Evolutionary conservation across 2,888 invertebrate genomes (phyloP).

Genomic region (Parasteatoda lunata): DNA sequence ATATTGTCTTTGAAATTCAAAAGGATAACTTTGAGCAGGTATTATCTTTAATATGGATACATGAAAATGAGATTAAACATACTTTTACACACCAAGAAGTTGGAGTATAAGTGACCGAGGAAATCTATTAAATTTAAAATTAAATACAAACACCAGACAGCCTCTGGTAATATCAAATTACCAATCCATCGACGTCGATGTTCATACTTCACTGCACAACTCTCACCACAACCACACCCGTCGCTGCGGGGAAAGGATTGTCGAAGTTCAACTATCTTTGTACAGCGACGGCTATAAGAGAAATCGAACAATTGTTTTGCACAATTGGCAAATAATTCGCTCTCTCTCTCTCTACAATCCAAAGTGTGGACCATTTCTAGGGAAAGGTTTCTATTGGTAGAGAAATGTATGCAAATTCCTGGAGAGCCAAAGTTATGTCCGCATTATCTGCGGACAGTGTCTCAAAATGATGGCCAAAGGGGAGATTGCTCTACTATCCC

Average conservation of each 20-base stretch:
- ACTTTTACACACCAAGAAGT: too few relatives aligned
- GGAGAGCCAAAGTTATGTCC: slow-evolving; percentile 35
- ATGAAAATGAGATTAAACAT: too few relatives aligned
- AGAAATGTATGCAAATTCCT: slow-evolving; percentile 46
- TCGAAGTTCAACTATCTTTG: neutral
- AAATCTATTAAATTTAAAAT: too few relatives aligned
- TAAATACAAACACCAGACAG: neutral
- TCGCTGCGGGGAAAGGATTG: neutral
- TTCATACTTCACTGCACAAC: too few relatives aligned
- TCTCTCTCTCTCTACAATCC: slow-evolving; percentile 1
- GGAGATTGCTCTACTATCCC: neutral
- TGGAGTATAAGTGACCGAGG: too few relatives aligned
- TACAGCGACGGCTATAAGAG: neutral
- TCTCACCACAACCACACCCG: neutral
- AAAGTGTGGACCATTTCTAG: slow-evolving; percentile 27
- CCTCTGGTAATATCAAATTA: neutral
- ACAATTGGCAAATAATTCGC: slow-evolving; percentile 21
- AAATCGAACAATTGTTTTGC: slow-evolving; percentile 44
- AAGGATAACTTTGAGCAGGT: too few relatives aligned
- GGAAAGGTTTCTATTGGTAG: slow-evolving; percentile 29
- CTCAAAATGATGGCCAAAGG: slow-evolving; percentile 51
- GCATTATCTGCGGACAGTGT: slow-evolving; percentile 44
- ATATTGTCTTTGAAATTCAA: too few relatives aligned
- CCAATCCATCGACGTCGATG: neutral
- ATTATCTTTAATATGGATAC: too few relatives aligned